Conservation (phyloP, 2,113 vertebrate genomes). For the Mixornis gularis region DNA sequence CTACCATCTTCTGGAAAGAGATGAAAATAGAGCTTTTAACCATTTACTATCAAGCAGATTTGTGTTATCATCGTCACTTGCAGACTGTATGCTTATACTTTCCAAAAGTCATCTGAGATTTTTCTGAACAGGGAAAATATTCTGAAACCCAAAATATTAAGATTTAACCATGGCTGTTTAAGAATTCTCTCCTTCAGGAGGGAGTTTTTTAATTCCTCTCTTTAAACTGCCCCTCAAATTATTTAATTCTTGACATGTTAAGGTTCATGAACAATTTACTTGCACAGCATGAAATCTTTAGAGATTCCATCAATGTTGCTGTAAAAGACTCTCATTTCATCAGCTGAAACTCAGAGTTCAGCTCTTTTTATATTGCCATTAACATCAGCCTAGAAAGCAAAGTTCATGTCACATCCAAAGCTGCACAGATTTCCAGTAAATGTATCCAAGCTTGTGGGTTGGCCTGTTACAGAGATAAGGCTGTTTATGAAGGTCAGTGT, state of each 20-base stretch:
- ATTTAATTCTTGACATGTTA: not conserved
- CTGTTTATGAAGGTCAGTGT: not conserved
- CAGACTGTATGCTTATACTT: not conserved
- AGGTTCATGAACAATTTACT: not conserved
- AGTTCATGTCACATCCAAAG: not conserved
- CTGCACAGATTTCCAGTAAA: conserved; percentile 9
- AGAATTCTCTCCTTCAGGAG: not conserved
- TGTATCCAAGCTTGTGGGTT: not conserved
- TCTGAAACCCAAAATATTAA: not conserved
- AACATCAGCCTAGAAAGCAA: conserved; percentile 43
- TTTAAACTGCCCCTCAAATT: not conserved
- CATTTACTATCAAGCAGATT: not conserved
- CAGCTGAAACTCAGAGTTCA: not conserved
- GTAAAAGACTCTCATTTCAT: not conserved
- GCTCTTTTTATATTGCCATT: not conserved
- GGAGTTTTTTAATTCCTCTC: not conserved
- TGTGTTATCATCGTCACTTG: not conserved
- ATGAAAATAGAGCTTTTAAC: not conserved
- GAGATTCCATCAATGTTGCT: not conserved
- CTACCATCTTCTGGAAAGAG: conserved; percentile 69
- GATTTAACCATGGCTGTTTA: not conserved
- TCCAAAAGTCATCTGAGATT: not conserved
- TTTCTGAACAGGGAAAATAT: not conserved
- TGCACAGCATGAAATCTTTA: not conserved
- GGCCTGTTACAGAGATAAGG: not conserved